These are phyloP conservation scores for Ciona savignyi DNA, from an alignment of 23 tunicate species.

Conservation along the genomic window DNA sequence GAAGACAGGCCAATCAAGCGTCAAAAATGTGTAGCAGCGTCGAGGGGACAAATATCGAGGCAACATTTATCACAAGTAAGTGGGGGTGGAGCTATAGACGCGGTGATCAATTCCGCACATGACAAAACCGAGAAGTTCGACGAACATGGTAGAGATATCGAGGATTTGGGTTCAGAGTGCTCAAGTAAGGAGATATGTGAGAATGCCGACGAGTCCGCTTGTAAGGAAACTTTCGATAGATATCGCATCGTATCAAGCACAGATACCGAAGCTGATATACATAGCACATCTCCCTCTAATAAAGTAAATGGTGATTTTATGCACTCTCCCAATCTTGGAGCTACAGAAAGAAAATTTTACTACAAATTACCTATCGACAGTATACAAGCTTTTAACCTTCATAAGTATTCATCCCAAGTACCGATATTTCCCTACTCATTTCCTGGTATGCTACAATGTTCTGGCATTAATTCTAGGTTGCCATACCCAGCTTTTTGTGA, in stretches of 20 bases:
- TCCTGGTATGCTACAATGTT: not conserved
- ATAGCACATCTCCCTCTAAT: not conserved
- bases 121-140: not conserved
- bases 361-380: not conserved
- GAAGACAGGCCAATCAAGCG: constrained; percentile 23
- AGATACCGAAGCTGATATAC: too few relatives aligned
- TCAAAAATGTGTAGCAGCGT: not conserved
- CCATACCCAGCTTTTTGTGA: not conserved
- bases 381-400: not conserved
- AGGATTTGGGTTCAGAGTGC: not conserved
- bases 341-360: not conserved
- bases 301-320: too few relatives aligned
- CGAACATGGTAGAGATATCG: not conserved
- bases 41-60: too few relatives aligned
- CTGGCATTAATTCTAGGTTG: too few relatives aligned
- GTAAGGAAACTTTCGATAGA: not conserved
- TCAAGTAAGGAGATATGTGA: not conserved
- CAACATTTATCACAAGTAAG: too few relatives aligned
- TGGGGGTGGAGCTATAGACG: not conserved
- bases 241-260: not conserved
- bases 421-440: not conserved
- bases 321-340: not conserved
- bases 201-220: not conserved
- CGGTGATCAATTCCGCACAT: not conserved
- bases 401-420: not conserved